Percentiles rank a stretch among this genome's conserved stretches.
These are phyloP conservation scores for Halocaridina rubra DNA, from an alignment of 2,888 invertebrate genomes.

Conservation along the genomic window DNA sequence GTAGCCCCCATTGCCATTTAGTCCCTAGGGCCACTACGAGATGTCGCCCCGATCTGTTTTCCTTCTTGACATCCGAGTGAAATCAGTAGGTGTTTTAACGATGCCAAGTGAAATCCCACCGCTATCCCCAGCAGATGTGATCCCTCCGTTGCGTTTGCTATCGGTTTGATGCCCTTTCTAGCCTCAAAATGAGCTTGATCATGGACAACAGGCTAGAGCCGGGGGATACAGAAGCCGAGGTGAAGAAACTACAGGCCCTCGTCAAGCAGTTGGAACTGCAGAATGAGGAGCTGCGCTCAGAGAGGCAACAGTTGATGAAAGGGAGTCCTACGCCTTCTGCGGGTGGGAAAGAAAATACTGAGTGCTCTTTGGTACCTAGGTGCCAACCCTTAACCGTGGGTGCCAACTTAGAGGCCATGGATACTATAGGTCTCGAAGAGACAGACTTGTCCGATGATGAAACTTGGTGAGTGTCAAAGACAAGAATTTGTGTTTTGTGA, in stretches of 20 bases:
- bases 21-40: slow-evolving; percentile 1
- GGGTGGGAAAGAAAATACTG: background rate
- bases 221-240: slow-evolving; percentile 37
- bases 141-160: background rate
- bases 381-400: slow-evolving; percentile 11
- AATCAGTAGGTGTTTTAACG: slow-evolving; percentile 18
- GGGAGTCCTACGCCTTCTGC: background rate
- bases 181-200: slow-evolving; percentile 42
- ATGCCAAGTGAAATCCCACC: slow-evolving; percentile 37
- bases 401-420: slow-evolving; percentile 22
- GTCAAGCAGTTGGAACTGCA: slow-evolving; percentile 43
- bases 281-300: slow-evolving; percentile 47
- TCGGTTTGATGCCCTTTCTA: background rate
- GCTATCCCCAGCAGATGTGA: background rate
- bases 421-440: slow-evolving; percentile 35
- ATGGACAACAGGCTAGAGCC: slow-evolving; percentile 45
- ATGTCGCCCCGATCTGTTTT: slow-evolving; percentile 40
- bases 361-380: background rate
- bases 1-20: too few relatives aligned
- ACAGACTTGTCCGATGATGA: slow-evolving; percentile 32
- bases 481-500: background rate
- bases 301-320: slow-evolving; percentile 45
- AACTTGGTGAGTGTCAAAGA: slow-evolving; percentile 26
- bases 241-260: slow-evolving; percentile 38
- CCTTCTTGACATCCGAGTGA: slow-evolving; percentile 27